These are phyloP conservation scores for Herpailurus yagouaroundi DNA, from an alignment of 2,113 vertebrate genomes.

Conservation along the genomic window DNA sequence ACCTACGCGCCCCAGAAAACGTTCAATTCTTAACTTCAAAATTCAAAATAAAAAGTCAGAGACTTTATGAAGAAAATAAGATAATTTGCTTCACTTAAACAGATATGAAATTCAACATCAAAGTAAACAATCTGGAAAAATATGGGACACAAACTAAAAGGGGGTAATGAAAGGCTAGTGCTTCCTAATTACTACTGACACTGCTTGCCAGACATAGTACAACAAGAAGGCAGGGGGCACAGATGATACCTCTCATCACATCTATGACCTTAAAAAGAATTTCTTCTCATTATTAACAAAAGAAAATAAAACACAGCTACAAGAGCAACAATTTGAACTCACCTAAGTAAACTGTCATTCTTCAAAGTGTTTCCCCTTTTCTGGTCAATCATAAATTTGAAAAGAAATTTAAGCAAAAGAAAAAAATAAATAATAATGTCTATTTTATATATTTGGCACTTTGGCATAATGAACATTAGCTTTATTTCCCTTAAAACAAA, in stretches of 20 bases:
- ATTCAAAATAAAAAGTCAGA: slow-evolving; percentile 24
- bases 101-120: slow-evolving; percentile 26
- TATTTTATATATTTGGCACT: background rate
- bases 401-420: slow-evolving; percentile 54
- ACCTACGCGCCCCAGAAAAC: background rate
- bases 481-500: background rate
- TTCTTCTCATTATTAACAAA: background rate
- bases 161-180: background rate
- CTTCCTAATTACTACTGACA: background rate
- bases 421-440: slow-evolving; percentile 30
- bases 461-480: slow-evolving; percentile 6
- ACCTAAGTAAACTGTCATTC: slow-evolving; percentile 48
- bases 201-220: background rate
- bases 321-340: slow-evolving; percentile 35
- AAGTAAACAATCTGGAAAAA: background rate
- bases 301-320: slow-evolving; percentile 44
- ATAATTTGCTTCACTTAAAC: background rate
- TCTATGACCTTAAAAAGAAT: slow-evolving; percentile 27
- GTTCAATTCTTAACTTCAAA: slow-evolving; percentile 42
- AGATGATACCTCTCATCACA: background rate
- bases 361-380: slow-evolving; percentile 10
- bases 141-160: background rate
- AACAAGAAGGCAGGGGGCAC: background rate
- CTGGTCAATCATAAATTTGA: slow-evolving; percentile 39
- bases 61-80: background rate